A percentile compares a stretch with the other conserved stretches of the same genome.
Evolutionary conservation across 2,113 vertebrate species (phyloP).

Genomic region (Phalacrocorax carbo): DNA sequence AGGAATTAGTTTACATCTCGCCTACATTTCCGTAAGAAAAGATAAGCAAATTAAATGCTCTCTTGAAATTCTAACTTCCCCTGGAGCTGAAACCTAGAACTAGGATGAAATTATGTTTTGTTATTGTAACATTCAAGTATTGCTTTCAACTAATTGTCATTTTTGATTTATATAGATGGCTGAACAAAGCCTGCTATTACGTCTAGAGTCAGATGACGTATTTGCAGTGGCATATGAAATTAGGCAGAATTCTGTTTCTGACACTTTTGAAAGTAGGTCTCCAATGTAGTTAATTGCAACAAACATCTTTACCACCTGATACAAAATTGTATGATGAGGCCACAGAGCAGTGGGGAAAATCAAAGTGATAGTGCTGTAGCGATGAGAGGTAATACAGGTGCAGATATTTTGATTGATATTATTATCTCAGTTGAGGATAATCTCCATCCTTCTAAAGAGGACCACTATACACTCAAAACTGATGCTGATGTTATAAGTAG

Average conservation of each 20-base stretch:
- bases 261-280: background rate
- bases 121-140: background rate
- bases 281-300: background rate
- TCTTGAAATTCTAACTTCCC: background rate
- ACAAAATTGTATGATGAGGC: background rate
- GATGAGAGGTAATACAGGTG: background rate
- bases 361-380: background rate
- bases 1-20: background rate
- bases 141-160: background rate
- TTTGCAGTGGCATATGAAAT: background rate
- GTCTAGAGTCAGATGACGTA: background rate
- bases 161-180: background rate
- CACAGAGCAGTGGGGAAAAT: fast-evolving
- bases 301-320: background rate
- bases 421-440: background rate
- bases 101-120: background rate
- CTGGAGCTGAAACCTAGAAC: background rate
- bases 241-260: background rate
- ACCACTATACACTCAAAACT: background rate
- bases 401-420: background rate
- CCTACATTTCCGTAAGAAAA: background rate
- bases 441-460: background rate
- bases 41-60: background rate
- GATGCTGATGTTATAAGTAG: background rate
- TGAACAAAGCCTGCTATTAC: background rate